These are phyloP conservation scores for Agelas oroides DNA, from an alignment of 37 sponge, comb jelly and placozoan species.

Conservation along the genomic window DNA sequence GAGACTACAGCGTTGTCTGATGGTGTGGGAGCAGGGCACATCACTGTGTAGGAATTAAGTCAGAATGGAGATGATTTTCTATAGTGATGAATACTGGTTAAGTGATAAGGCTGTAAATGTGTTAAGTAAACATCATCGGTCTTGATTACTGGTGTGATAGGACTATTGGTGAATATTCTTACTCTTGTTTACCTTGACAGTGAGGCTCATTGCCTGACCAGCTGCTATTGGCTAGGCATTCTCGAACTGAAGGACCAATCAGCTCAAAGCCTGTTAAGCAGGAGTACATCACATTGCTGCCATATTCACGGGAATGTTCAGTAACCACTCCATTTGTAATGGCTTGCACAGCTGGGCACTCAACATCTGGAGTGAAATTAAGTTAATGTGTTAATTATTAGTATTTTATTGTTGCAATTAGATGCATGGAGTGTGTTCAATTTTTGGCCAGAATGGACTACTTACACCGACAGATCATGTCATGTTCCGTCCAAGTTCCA, in stretches of 20 bases:
- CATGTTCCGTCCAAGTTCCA: constrained; percentile 38
- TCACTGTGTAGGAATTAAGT: not conserved
- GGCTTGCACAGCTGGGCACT: too few species aligned
- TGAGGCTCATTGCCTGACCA: constrained; percentile 17
- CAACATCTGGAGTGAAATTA: too few species aligned
- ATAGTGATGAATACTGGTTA: too few species aligned
- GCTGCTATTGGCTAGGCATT: not conserved
- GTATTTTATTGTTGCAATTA: too few species aligned
- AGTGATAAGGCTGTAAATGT: too few species aligned
- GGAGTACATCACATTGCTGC: constrained; percentile 13
- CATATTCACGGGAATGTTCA: not conserved
- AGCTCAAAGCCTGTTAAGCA: constrained; percentile 22
- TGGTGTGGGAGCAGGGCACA: not conserved
- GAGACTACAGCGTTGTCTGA: not conserved
- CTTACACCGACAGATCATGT: constrained; percentile 36
- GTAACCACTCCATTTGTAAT: too few species aligned
- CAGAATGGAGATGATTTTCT: too few species aligned
- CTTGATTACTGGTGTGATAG: too few species aligned
- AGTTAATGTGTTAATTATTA: too few species aligned
- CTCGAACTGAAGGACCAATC: constrained; percentile 5
- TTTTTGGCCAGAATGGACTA: not conserved
- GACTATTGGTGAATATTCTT: too few species aligned
- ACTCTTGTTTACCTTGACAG: constrained; percentile 2
- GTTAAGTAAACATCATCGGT: too few species aligned
- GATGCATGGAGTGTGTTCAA: too few species aligned